Base-by-base conservation (phyloP, 2,888 invertebrate genomes). In the Neoascia interrupta region DNA sequence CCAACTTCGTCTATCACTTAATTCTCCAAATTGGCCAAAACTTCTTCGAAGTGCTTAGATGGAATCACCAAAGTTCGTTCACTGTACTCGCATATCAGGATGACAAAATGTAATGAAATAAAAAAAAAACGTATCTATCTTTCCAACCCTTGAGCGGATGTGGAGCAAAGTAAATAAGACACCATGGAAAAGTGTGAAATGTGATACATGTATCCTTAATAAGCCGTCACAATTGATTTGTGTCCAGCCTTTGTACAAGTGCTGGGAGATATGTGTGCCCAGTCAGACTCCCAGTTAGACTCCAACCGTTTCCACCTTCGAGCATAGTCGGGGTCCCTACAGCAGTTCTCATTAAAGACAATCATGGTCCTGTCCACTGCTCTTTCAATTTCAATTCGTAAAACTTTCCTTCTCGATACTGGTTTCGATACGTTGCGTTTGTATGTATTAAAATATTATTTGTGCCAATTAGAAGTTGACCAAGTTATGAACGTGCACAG, bases 1-100 rank as follows among this genome's bases (percentile, higher is more conserved):
- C 39, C 18, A 68, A 74, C 60, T 74, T 61, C 54, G 28, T 69
- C 56, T 34, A 43, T 43, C 63, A 58, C 69, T 68, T 75, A 63
- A 49, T 56, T 49, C 11, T 43, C 37, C 26, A 51, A 69, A 54
- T 43, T 63, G 43, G 43, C 13, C 36, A 64, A 75, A 64, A 54
- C 69, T 75, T 13, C 37, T 10, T 34, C 37, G 63, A 75, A 56
- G 63, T 63, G 56, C 75, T 69, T 69, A 75, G 69, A 56, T 63
- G 37, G 15, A 69, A 75, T 75, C 69, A 54, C 75, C 54, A 75
- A 75, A 75, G 43, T 75, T 73, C 36, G 13, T 63, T 37, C 26
- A n/a, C 61, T n/a, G 34, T 63, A 36, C 54, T 51, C 56, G 36
- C 66, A 68, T 68, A 68, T 68, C 60, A 74, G 60, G 73, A 60